A percentile compares a stretch with the other conserved stretches of the same genome.
These are phyloP conservation scores for Drosophila emarginata DNA, from an alignment of 2,888 invertebrate species.

Conservation along the genomic window DNA sequence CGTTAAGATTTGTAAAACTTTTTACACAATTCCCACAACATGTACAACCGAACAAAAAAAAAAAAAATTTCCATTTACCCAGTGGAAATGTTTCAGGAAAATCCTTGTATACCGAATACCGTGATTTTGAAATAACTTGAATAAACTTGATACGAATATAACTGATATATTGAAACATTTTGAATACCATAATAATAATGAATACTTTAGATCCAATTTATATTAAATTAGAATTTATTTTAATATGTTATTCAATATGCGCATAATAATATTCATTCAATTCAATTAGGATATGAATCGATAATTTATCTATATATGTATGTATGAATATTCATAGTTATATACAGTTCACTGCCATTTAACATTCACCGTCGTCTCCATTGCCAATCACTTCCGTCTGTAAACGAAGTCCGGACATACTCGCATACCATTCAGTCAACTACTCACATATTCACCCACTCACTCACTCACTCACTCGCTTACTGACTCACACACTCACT, in stretches of 20 bases:
- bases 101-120: no score
- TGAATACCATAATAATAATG: no score
- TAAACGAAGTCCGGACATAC: constrained; percentile 13
- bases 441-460: constrained; percentile 15
- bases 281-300: neutral
- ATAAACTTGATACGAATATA: no score
- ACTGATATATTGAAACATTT: no score
- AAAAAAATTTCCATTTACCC: no score
- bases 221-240: no score
- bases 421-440: neutral
- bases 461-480: neutral
- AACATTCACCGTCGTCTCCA: constrained; percentile 7
- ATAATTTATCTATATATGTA: neutral
- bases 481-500: no score
- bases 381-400: constrained; percentile 15
- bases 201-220: no score
- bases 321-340: neutral
- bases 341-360: constrained; percentile 1
- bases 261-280: no score
- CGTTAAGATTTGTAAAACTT: constrained; percentile 67
- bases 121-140: neutral
- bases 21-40: constrained; percentile 20
- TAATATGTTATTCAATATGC: no score
- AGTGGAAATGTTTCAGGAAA: no score
- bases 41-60: no score